Evolutionary conservation across 2,797 vertebrate species (phyloP), one percentile per base, ranked within the genome.

Genomic region (Leuciscus waleckii): DNA sequence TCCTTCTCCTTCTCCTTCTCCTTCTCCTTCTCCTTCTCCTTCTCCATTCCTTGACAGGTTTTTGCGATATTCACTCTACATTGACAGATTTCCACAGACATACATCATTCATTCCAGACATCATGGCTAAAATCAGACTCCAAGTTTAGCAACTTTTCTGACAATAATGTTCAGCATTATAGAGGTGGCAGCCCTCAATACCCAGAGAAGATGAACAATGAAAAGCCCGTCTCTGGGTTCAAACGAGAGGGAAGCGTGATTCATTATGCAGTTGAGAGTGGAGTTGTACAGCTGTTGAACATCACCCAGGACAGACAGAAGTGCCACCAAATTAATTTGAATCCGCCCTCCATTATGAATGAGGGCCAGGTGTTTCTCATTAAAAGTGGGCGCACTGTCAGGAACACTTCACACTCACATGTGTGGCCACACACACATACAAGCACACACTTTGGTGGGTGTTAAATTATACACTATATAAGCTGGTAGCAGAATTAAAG

Each of bases 321-420:
- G 89, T 69, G 84, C 89, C 91, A 91, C 92, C 89, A 93, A 93
- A 94, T 94, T 92, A 94, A 94, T 92, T 92, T 91, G 85, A 94
- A 94, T 94, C 92, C 91, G 89, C 89, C 90, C 92, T 95, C 89
- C 85, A 94, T 94, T 94, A 93, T 95, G 91, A 93, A 95, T 94
- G 93, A 95, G 91, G 92, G 88, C 93, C 95, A 95, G 93, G 93
- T 94, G 95, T 89, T 90, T 91, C 92, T 95, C 92, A 93, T 95
- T 94, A 94, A 93, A 94, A 91, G 86, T 82, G 83, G 87, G 92
- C 85, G 74, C 73, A 68, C 87, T 88, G 85, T 90, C 86, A 92
- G 83, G 75, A 77, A 81, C 83, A 85, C 85, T 86, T 89, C 82
- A 70, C 56, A 41, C 75, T 87, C 89, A 90, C 87, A 87, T 82